Conservation (phyloP, 2,113 vertebrate species). For the Bostrychus sinensis region DNA sequence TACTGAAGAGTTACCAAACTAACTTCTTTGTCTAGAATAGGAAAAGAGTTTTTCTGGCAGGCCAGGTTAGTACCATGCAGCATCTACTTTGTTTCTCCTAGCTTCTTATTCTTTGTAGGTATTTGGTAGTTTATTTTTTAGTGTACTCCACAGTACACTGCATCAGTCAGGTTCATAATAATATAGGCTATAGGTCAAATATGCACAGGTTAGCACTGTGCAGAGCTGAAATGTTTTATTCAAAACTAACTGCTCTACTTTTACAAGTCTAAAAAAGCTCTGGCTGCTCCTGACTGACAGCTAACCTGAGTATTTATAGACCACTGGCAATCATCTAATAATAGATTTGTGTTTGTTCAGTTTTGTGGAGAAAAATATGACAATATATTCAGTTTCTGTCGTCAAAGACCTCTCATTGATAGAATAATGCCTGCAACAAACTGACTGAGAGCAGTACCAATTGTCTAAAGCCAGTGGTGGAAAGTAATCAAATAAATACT, state of each 20-base stretch:
- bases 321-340: slow-evolving; percentile 26
- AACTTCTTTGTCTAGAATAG: no score
- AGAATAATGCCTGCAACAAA: no score
- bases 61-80: no score
- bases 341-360: slow-evolving; percentile 8
- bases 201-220: not conserved
- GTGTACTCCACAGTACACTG: not conserved
- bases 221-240: slow-evolving; percentile 14
- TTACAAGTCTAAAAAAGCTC: slow-evolving; percentile 48
- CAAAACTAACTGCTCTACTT: slow-evolving; percentile 36
- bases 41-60: no score
- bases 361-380: not conserved
- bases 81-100: no score
- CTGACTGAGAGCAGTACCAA: no score
- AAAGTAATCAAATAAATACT: no score
- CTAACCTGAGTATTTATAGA: slow-evolving; percentile 34
- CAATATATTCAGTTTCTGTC: not conserved
- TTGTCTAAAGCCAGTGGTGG: no score
- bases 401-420: not conserved
- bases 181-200: not conserved
- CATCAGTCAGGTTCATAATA: not conserved
- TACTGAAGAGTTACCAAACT: no score
- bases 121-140: not conserved
- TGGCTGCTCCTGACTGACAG: slow-evolving; percentile 20
- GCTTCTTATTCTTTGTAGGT: not conserved